Evolutionary conservation across 2,888 invertebrate species (phyloP).

Genomic region (Podabrus alpinus): DNA sequence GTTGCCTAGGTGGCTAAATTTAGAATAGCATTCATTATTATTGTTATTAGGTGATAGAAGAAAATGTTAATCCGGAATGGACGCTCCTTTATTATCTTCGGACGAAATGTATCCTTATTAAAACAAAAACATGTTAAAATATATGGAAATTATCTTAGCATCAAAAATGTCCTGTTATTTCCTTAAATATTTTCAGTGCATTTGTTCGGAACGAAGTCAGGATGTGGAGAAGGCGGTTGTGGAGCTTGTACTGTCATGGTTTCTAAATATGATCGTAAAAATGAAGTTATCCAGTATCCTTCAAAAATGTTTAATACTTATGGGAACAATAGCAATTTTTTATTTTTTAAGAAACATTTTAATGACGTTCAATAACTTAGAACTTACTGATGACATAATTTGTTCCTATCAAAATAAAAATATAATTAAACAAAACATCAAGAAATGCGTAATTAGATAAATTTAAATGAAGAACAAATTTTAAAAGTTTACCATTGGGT

Average conservation of each 20-base stretch:
- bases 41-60: constrained; percentile 69
- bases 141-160: fast-evolving
- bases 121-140: no score
- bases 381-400: no score
- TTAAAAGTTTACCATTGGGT: no score
- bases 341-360: no score
- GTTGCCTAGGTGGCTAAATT: not conserved
- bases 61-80: constrained; percentile 78
- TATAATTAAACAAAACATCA: no score
- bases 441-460: no score
- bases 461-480: no score
- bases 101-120: constrained; percentile 66
- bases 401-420: no score
- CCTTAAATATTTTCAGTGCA: constrained; percentile 58
- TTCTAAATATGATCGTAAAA: constrained; percentile 68
- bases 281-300: constrained; percentile 62
- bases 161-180: not conserved
- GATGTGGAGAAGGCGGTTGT: constrained; percentile 93
- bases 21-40: not conserved
- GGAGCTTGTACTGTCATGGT: constrained; percentile 95
- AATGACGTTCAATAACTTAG: no score
- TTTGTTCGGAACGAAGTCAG: constrained; percentile 87
- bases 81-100: constrained; percentile 83
- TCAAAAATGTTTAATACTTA: no score
- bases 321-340: no score